Evolutionary conservation across 1,140 invertebrate genomes (phyloP), one percentile per base, ranked within the genome.

Genomic region (Sitodiplosis mosellana): DNA sequence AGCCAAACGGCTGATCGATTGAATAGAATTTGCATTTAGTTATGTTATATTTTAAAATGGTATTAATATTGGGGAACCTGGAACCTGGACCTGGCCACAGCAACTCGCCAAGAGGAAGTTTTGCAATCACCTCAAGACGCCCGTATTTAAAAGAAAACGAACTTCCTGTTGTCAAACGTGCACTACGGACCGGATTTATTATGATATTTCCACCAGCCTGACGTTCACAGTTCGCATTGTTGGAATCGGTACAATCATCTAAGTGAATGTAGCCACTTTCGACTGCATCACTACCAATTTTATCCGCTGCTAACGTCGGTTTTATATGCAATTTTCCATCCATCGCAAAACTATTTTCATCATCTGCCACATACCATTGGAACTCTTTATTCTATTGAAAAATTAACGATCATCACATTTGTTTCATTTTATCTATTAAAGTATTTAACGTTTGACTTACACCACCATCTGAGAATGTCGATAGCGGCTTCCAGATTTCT

Each of bases 41-140:
- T n/a, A n/a, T n/a, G n/a, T n/a, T n/a, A n/a, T n/a, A n/a, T n/a
- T n/a, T n/a, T n/a, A n/a, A 27, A 27, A 27, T 27, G 27, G n/a
- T n/a, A 27, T 27, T 27, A 27, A 5, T 27, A 10, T 27, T 27
- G 3, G 10, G 10, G 27, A 27, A 27, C 10, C 3, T 27, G 27
- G 27, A 58, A 27, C 10, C 10, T 27, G 10, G 10, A 27, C 27
- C 27, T 27, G 80, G 79, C 74, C 78, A 80, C 2, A 83, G 53
- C 81, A 80, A 84, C 59, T 84, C 80, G 45, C 80, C 80, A 15
- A 65, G 58, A 0, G 81, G 80, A 63, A 82, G 65, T 59, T 80
- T 81, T 1, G 80, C 79, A 48, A 70, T 65, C n/a, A 81, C 69
- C 55, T 81, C 76, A 2, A 83, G 64, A 45, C 65, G 65, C 1